Evolutionary conservation across 2,797 vertebrate genomes (phyloP), one percentile per base, ranked within the genome.

Genomic region (Salarias fasciatus): DNA sequence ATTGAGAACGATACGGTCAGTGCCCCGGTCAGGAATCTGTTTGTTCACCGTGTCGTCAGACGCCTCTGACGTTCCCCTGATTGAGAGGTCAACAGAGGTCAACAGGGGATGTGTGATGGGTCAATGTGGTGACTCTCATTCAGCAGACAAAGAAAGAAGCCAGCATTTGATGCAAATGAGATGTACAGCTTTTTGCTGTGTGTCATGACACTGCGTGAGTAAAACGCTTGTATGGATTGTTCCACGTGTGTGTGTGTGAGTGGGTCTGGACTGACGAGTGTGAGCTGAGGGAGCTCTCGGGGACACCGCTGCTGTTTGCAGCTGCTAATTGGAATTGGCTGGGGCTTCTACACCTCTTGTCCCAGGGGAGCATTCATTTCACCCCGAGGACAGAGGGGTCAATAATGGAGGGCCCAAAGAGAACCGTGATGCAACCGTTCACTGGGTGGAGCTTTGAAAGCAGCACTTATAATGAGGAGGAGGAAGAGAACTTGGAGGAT

Each of bases 301-400:
- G 30, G 53, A 48, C 57, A 49, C 84, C 69, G 53, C 14, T 3
- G 11, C 46, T 90, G 83, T 93, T 92, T 93, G 89, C 68, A 82
- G 64, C 64, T 72, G 84, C 84, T 91, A 91, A 92, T 92, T 89
- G 84, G 80, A 85, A 77, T 15, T 51, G 55, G 59, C 65, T 55
- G 12, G 50, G 72, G 79, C 33, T 37, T 77, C 49, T 69, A 48
- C 70, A 71, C 36, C 40, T 82, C 58, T 47, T 29, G 35, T 63
- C 69, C 69, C 46, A 49, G 42, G 60, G 31, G 59, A 54, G 29
- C 24, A 24, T 31, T 78, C 12, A 79, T 69, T 76, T 86, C 71
- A 85, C 66, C 75, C 13, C 11, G 29, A 38, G 76, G 31, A 33
- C 49, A 74, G 11, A 56, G 55, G 53, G 83, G 79, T 83, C 82